phyloP scores from a whole-genome alignment of 2,888 invertebrate genomes.

The Galerucella pusilla region DNA sequence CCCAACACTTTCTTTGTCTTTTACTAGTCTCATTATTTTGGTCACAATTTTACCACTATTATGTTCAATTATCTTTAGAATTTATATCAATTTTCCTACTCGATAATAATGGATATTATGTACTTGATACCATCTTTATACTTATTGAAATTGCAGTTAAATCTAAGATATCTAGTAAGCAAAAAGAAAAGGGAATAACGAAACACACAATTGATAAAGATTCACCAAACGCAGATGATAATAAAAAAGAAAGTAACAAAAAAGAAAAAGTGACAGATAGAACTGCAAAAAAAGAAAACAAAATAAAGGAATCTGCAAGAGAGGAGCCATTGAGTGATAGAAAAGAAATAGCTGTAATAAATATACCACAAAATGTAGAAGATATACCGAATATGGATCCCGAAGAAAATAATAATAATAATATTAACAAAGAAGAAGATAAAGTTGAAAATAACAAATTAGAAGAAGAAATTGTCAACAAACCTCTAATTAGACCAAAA shows the following conservation, averaged over 20 bases:
- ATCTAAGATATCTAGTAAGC: constrained; percentile 51
- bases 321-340: neutral
- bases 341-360: neutral
- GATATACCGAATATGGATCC: neutral
- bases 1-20: too few species aligned
- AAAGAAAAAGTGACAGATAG: constrained; percentile 41
- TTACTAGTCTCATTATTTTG: too few species aligned
- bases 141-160: neutral
- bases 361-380: neutral
- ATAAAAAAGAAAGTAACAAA: constrained; percentile 33
- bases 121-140: too few species aligned
- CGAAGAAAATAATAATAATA: constrained; percentile 9
- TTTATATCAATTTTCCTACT: too few species aligned
- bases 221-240: constrained; percentile 13
- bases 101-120: too few species aligned
- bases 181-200: constrained; percentile 28
- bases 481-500: constrained; percentile 55
- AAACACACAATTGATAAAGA: constrained; percentile 23
- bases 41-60: too few species aligned
- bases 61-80: too few species aligned
- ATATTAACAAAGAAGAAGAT: neutral
- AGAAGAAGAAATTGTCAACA: constrained; percentile 47
- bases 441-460: constrained; percentile 22
- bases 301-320: constrained; percentile 6
- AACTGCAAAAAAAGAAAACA: constrained; percentile 13